Percentiles rank a stretch among this genome's conserved stretches.
These are phyloP conservation scores for Poicephalus meyeri DNA, from an alignment of 2,113 vertebrate species.

Conservation along the genomic window DNA sequence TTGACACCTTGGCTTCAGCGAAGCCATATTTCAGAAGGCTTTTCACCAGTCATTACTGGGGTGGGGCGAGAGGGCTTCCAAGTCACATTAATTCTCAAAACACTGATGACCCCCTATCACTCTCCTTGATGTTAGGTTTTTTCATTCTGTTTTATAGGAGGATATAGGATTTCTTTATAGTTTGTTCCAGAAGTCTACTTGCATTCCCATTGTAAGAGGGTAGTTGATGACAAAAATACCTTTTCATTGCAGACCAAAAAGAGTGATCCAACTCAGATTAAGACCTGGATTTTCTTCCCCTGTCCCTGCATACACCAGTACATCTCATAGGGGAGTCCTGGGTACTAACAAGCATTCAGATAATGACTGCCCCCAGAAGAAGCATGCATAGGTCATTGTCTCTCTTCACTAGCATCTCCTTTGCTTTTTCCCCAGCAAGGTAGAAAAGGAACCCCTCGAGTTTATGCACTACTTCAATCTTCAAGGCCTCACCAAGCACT, in stretches of 20 bases:
- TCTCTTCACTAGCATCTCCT: background rate
- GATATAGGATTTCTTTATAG: constrained; percentile 15
- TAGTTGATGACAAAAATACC: background rate
- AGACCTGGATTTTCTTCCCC: background rate
- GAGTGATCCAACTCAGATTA: background rate
- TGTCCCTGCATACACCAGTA: background rate
- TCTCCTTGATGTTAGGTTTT: background rate
- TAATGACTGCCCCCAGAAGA: rapidly evolving
- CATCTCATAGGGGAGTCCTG: background rate
- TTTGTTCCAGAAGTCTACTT: constrained; percentile 25
- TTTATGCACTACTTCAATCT: background rate
- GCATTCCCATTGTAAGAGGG: background rate
- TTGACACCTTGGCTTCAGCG: background rate
- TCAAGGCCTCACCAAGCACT: background rate
- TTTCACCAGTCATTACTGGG: background rate
- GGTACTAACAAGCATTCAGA: background rate
- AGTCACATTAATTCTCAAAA: constrained; percentile 12
- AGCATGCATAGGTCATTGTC: rapidly evolving
- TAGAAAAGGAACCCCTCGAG: background rate
- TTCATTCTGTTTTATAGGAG: background rate
- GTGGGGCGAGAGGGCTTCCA: background rate
- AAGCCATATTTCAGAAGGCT: background rate
- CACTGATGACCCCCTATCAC: background rate
- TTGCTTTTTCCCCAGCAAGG: background rate
- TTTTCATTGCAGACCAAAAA: background rate